phyloP scores from a whole-genome alignment of 92 coral and sea anemone species.

The Nematostella vectensis region DNA sequence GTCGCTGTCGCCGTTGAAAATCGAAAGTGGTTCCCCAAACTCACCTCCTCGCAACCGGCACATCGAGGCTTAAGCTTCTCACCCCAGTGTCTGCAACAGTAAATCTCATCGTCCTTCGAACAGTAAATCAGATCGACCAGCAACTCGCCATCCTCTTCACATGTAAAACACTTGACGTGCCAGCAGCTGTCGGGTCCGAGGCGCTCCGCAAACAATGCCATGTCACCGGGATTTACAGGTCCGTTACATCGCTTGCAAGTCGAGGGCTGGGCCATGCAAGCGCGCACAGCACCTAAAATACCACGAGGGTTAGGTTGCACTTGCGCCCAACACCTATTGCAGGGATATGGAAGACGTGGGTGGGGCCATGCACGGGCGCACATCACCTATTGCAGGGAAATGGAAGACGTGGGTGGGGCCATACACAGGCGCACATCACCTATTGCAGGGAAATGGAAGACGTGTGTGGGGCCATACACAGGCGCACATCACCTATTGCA shows the following conservation, averaged over 20 bases:
- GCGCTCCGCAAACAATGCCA: slow-evolving; percentile 84
- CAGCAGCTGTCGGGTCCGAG: slow-evolving; percentile 71
- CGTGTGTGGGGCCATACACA: too few species aligned
- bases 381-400: too few species aligned
- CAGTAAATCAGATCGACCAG: slow-evolving; percentile 81
- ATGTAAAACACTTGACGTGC: slow-evolving; percentile 83
- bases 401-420: too few species aligned
- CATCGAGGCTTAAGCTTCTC: slow-evolving; percentile 86
- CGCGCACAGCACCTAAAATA: slow-evolving; percentile 52
- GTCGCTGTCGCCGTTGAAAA: too few species aligned
- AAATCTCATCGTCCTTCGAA: slow-evolving; percentile 47
- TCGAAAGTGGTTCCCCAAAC: too few species aligned
- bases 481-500: too few species aligned
- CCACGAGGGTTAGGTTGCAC: too few species aligned
- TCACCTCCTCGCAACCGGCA: slow-evolving; percentile 97
- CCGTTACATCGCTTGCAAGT: slow-evolving; percentile 50
- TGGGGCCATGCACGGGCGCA: too few species aligned
- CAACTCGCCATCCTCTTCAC: slow-evolving; percentile 60
- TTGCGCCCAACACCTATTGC: too few species aligned
- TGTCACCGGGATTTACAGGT: slow-evolving; percentile 61
- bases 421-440: too few species aligned
- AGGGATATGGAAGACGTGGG: too few species aligned
- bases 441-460: too few species aligned
- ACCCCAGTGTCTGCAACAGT: slow-evolving; percentile 78
- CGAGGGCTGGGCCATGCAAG: slow-evolving; percentile 11